Conservation (phyloP, 92 coral and sea anemone genomes). For the Epizoanthus scotinus region DNA sequence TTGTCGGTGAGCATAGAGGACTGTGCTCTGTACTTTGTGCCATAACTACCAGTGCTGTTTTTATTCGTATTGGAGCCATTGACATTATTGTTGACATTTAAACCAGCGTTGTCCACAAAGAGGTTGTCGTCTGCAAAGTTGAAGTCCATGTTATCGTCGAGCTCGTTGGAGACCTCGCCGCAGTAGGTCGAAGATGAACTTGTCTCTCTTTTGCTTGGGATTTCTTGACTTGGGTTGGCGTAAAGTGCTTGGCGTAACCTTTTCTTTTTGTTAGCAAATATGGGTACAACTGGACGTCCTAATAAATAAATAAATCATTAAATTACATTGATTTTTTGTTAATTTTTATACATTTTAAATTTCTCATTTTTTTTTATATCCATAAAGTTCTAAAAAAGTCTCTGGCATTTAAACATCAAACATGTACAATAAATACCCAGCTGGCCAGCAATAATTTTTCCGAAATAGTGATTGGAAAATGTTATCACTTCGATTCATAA, state of each 20-base stretch:
- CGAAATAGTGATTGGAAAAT: too few relatives aligned
- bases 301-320: neutral
- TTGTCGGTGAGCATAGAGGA: neutral
- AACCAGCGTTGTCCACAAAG: neutral
- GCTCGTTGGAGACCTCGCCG: slow-evolving; percentile 4
- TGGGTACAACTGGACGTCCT: slow-evolving; percentile 72
- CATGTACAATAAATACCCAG: too few relatives aligned
- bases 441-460: too few relatives aligned
- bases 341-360: neutral
- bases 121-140: slow-evolving; percentile 3
- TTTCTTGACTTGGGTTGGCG: slow-evolving; percentile 67
- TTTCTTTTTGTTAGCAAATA: slow-evolving; percentile 80
- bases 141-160: slow-evolving; percentile 16
- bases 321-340: neutral
- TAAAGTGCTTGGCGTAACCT: slow-evolving; percentile 83
- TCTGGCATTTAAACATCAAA: too few relatives aligned
- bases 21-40: neutral
- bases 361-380: too few relatives aligned
- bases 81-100: slow-evolving; percentile 1
- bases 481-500: neutral
- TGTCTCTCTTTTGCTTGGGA: slow-evolving; percentile 10
- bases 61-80: neutral
- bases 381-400: too few relatives aligned
- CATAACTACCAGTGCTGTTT: neutral
- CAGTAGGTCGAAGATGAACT: neutral